Evolutionary conservation across 64 coral and sea anemone genomes (phyloP), one percentile per base, ranked within the genome.

Genomic region (Pachyseris speciosa): DNA sequence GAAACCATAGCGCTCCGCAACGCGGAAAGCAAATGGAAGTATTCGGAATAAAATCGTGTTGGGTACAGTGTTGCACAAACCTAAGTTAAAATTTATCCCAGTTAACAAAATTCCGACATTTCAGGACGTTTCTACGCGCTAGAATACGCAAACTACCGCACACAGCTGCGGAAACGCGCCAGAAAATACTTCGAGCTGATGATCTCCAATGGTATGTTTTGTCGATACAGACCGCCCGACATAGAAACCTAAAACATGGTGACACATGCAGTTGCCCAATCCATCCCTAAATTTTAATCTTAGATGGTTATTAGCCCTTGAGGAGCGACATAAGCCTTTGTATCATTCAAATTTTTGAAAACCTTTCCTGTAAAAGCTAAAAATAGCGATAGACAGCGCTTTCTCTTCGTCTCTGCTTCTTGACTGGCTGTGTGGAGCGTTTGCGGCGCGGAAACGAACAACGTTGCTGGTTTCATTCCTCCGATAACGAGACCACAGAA

Each of bases 1-100:
- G 52, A 58, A 81, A 81, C 77, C 77, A 81, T 81, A 81, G 77
- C 53, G 51, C 77, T 50, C 77, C 77, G 77, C 77, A 81, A 81
- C 77, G 77, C 77, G 77, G 77, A 81, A 81, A 71, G 67, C 67
- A 71, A 71, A 38, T 3, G 67, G 19, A 81, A 41, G 52, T 34
- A 81, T 81, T 81, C 29, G 36, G 52, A 81, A 81, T 61, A 20
- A 81, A 81, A 81, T 9, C 52, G 4, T 20, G 53, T 63, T 61
- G 31, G 26, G 29, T 30, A 40, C 51, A 20, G 4, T 37, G 49
- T 57, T 22, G 50, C 1, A 39, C 19, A 61, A 81, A 63, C 7
- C 32, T 63, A 22, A 5, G 16, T 60, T 53, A 36, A 58, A 61
- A 39, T 40, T 61, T 16, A 28, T 81, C 51, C 12, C 34, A 38